Evolutionary conservation across 1,140 invertebrate species (phyloP), one percentile per base, ranked within the genome.

Genomic region (Episyrphus balteatus): DNA sequence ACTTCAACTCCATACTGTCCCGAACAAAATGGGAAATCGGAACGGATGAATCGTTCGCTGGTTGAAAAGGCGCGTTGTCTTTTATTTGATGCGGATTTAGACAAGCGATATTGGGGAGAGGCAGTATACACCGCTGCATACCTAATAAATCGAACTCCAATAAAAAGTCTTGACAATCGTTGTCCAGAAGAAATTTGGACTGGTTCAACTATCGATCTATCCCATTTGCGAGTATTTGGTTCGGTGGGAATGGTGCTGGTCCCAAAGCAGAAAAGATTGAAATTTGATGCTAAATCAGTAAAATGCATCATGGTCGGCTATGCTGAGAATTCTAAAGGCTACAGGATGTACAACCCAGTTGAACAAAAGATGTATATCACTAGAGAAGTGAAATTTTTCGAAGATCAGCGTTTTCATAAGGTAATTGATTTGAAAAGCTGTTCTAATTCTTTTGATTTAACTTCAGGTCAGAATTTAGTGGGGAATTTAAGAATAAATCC

Each of bases 51-150:
- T 37, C 19, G 59, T 44, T 62, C 61, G 33, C 46, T 60, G 30
- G 37, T 55, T 10, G 57, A 63, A 36, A 50, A 49, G 32, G 48
- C 50, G 8, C 50, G 56, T 11, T 53, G 51, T 46, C 44, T 59
- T 40, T 14, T 61, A 13, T 33, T 57, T 12, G 50, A 56, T 8
- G 55, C 61, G 19, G 46, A 65, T 38, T 47, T 75, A 14, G 54
- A 58, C 12, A 55, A 62, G 37, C 37, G 47, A 10, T 58, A 68
- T 42, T 76, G 72, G 73, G 66, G 62, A 6, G 71, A 76, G 58
- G 69, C 71, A 8, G 52, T 68, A 0, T 55, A 58, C 30, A 70
- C 61, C 7, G 34, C 45, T 38, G 38, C 37, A 9, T 42, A 42
- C 12, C 13, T 47, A 3, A 42, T 42, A 15, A 42, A 47, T 34